A percentile compares a stretch with the other conserved stretches of the same genome.
phyloP scores from a whole-genome alignment of 2,888 invertebrate species.

The Orthosia cruda region DNA sequence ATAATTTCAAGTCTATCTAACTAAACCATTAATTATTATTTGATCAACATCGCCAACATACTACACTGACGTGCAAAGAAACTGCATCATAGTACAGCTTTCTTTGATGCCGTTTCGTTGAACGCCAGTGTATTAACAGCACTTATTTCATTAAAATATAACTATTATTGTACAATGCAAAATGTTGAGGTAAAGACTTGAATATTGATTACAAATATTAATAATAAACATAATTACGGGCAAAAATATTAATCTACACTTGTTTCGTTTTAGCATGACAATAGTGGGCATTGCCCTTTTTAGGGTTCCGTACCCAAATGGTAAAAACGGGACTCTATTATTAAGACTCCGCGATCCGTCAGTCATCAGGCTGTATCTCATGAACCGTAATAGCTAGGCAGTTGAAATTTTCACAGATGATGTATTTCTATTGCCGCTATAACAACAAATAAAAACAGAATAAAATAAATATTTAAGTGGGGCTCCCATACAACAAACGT shows the following conservation, averaged over 20 bases:
- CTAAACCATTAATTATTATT: conserved; percentile 9
- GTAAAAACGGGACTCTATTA: too few species aligned
- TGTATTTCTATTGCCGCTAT: too few species aligned
- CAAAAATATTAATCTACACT: background rate
- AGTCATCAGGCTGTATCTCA: too few species aligned
- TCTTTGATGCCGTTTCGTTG: too few species aligned
- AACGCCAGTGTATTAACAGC: background rate
- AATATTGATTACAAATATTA: conserved; percentile 10
- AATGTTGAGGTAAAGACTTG: conserved; percentile 18
- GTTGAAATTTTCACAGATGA: too few species aligned
- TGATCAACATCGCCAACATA: conserved; percentile 1
- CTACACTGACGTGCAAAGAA: background rate
- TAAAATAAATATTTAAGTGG: too few species aligned
- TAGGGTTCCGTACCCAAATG: too few species aligned
- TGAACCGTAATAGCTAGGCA: too few species aligned
- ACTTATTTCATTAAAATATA: background rate
- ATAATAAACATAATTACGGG: conserved; percentile 12
- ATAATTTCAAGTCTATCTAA: conserved; percentile 12
- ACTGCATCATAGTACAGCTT: too few species aligned
- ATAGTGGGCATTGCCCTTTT: background rate
- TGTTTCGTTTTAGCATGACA: background rate
- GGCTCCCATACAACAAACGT: too few species aligned
- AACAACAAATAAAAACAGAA: too few species aligned
- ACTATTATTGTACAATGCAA: conserved; percentile 13
- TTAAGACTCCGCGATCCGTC: too few species aligned